Percentiles rank a stretch among this genome's conserved stretches.
phyloP scores from a whole-genome alignment of 2,888 invertebrate genomes.

The Noctua comes region DNA sequence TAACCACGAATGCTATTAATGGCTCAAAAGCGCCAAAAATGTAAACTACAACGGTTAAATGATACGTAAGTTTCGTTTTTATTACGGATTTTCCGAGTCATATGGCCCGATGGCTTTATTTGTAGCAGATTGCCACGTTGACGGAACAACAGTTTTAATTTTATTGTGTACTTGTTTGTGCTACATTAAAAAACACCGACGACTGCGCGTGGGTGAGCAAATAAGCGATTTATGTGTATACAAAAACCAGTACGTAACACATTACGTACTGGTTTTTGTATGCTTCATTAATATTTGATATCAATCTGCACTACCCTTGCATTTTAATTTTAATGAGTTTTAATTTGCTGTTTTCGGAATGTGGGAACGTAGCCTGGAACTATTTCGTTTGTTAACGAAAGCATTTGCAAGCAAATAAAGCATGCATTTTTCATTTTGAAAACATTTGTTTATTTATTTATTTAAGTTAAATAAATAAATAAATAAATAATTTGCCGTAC shows the following conservation, averaged over 20 bases:
- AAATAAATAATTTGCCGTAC: too few species aligned
- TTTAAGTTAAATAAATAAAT: too few species aligned
- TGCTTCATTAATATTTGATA: neutral
- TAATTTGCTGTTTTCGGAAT: neutral
- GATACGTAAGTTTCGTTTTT: conserved; percentile 54
- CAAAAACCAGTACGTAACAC: too few species aligned
- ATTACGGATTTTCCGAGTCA: conserved; percentile 55
- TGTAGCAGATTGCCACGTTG: conserved; percentile 29
- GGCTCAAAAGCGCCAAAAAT: conserved; percentile 56
- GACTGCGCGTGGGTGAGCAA: neutral
- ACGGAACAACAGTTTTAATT: conserved; percentile 38
- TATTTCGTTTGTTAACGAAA: neutral
- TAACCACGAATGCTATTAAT: conserved; percentile 50
- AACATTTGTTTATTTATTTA: too few species aligned
- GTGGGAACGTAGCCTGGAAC: neutral
- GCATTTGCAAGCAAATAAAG: too few species aligned
- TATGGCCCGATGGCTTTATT: conserved; percentile 35
- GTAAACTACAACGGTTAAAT: conserved; percentile 50
- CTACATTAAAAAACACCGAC: conserved; percentile 9
- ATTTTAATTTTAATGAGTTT: neutral
- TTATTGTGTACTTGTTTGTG: conserved; percentile 24
- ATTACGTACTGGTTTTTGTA: neutral
- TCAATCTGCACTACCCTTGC: neutral
- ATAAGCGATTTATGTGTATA: conserved; percentile 1
- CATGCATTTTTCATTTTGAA: too few species aligned